Evolutionary conservation across 2,888 invertebrate genomes (phyloP).

Genomic region (Anodontia alba): DNA sequence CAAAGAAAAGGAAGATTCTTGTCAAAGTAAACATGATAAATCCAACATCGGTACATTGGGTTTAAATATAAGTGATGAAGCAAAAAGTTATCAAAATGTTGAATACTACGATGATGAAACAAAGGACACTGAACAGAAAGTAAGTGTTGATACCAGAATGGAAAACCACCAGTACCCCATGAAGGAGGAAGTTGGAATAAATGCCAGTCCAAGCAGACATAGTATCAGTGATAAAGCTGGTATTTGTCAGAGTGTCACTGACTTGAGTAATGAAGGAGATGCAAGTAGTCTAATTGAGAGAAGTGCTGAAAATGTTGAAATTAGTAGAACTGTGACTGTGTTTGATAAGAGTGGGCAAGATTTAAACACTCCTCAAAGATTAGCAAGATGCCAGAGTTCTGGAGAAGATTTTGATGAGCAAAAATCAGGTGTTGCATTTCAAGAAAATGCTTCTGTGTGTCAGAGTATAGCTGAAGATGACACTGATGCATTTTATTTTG

Average conservation of each 20-base stretch:
- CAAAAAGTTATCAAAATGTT: too few species aligned
- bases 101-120: too few species aligned
- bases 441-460: background rate
- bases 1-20: too few species aligned
- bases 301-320: background rate
- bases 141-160: background rate
- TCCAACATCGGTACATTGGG: too few species aligned
- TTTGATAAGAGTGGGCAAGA: background rate
- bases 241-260: conserved; percentile 4
- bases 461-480: background rate
- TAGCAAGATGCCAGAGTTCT: conserved; percentile 16
- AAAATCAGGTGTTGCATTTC: background rate
- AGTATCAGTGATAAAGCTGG: background rate
- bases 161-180: too few species aligned
- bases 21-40: too few species aligned
- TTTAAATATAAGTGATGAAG: too few species aligned
- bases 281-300: background rate
- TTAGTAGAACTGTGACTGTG: background rate
- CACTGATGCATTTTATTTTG: background rate
- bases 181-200: background rate
- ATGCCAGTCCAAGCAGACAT: background rate
- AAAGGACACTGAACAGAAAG: too few species aligned
- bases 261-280: background rate
- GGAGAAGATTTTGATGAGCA: background rate
- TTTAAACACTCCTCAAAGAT: conserved; percentile 10